These are phyloP conservation scores for Mugil cephalus DNA, from an alignment of 2,113 vertebrate species.

Conservation along the genomic window DNA sequence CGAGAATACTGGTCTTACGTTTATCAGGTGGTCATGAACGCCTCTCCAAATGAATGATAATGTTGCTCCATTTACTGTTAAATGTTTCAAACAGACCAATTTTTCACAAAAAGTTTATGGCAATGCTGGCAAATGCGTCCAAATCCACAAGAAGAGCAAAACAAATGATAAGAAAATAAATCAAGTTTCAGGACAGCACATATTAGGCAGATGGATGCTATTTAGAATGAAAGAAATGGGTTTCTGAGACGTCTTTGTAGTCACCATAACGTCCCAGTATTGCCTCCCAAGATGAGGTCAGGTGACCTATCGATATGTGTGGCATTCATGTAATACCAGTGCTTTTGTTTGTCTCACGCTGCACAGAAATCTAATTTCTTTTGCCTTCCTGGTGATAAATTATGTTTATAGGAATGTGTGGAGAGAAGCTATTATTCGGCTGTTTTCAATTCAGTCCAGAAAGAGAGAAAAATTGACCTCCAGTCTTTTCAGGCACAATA, in stretches of 20 bases:
- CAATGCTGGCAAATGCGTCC: neutral
- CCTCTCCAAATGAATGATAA: neutral
- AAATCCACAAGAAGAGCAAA: neutral
- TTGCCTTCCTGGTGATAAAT: slow-evolving; percentile 68
- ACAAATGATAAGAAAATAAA: neutral
- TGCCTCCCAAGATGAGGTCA: slow-evolving; percentile 53
- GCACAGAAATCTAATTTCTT: slow-evolving; percentile 54
- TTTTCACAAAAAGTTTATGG: neutral
- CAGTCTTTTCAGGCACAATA: slow-evolving; percentile 48
- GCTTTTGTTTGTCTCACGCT: slow-evolving; percentile 55
- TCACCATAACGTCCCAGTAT: neutral
- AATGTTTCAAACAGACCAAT: neutral
- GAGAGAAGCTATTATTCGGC: slow-evolving; percentile 56
- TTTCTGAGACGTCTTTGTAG: slow-evolving; percentile 14
- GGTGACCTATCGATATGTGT: slow-evolving; percentile 39
- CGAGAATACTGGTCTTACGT: neutral
- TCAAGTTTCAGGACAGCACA: neutral
- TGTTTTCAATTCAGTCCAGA: slow-evolving; percentile 64
- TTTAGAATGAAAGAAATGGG: slow-evolving; percentile 20
- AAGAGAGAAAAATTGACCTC: slow-evolving; percentile 52
- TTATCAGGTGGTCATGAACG: neutral
- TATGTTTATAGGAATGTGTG: slow-evolving; percentile 60
- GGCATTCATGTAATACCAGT: slow-evolving; percentile 43
- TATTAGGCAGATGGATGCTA: neutral
- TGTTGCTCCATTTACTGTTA: neutral